Percentiles rank a stretch among this genome's conserved stretches.
phyloP scores from a whole-genome alignment of 2,888 invertebrate species.

The Hydraecia micacea region DNA sequence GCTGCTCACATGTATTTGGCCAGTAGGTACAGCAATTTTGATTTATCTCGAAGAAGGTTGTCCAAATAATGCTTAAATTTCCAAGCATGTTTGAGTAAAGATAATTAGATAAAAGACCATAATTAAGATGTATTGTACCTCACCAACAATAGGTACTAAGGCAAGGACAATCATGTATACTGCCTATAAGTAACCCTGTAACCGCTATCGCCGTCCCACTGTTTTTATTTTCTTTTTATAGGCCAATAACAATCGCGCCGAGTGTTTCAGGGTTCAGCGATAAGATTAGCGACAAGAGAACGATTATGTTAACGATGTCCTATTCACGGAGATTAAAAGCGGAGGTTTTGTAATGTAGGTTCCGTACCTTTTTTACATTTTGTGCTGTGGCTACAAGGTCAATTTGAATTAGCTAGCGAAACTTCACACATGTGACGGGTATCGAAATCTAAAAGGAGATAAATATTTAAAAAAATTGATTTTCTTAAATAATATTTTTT shows the following conservation, averaged over 20 bases:
- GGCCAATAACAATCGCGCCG: slow-evolving; percentile 55
- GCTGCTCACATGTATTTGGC: too few relatives aligned
- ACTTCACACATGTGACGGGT: background rate
- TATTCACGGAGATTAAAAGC: slow-evolving; percentile 44
- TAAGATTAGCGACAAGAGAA: slow-evolving; percentile 60
- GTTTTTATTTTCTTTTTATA: slow-evolving; percentile 59
- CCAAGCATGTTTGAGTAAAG: too few relatives aligned
- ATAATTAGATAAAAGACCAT: background rate
- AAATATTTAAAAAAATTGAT: background rate
- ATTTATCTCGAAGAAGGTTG: too few relatives aligned
- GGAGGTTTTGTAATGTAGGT: slow-evolving; percentile 34
- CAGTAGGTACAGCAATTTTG: too few relatives aligned
- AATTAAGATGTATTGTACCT: background rate
- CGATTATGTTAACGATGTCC: slow-evolving; percentile 45
- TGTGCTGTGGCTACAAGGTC: background rate
- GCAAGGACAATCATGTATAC: slow-evolving; percentile 5
- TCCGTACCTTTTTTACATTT: background rate
- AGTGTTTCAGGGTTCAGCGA: slow-evolving; percentile 50
- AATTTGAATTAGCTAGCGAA: background rate
- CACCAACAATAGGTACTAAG: background rate
- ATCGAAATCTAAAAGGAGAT: background rate
- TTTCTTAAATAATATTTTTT: too few relatives aligned
- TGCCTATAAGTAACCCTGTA: slow-evolving; percentile 35
- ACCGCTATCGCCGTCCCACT: slow-evolving; percentile 24
- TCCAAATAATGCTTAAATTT: too few relatives aligned